Conservation (phyloP, 35 echinoderm and acorn worm genomes). For the Chiridota heheva region DNA sequence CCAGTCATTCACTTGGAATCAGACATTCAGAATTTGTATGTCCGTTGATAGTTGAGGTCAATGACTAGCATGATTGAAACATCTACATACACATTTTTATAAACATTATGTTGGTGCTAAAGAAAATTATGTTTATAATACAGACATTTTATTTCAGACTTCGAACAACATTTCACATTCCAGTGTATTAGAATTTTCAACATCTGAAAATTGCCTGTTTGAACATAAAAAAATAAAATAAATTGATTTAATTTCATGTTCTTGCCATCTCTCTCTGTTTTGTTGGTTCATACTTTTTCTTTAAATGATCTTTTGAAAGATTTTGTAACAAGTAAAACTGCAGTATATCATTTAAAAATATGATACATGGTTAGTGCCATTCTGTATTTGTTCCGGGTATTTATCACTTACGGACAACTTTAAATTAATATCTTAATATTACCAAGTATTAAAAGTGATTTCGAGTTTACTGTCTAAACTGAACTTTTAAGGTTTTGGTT, state of each 20-base stretch:
- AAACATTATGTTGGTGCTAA: background rate
- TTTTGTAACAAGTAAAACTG: too few species aligned
- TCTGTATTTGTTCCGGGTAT: too few species aligned
- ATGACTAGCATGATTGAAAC: slow-evolving; percentile 45
- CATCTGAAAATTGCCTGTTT: background rate
- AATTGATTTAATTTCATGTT: background rate
- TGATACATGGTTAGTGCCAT: too few species aligned
- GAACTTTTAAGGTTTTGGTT: too few species aligned
- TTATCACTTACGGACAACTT: too few species aligned
- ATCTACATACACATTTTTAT: background rate
- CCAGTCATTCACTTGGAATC: slow-evolving; percentile 78
- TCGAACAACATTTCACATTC: background rate
- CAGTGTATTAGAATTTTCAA: background rate
- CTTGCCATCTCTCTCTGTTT: too few species aligned
- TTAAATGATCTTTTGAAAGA: too few species aligned
- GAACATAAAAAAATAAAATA: background rate
- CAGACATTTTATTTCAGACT: background rate
- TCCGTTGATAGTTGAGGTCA: slow-evolving; percentile 88
- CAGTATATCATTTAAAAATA: too few species aligned
- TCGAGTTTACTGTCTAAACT: too few species aligned
- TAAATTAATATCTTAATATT: too few species aligned
- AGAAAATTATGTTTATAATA: background rate
- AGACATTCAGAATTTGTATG: slow-evolving; percentile 93
- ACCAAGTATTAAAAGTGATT: too few species aligned
- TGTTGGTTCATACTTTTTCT: too few species aligned